A percentile compares a stretch with the other conserved stretches of the same genome.
Conservation (phyloP, 2,888 invertebrate species). For the Pyrrhia umbra region DNA sequence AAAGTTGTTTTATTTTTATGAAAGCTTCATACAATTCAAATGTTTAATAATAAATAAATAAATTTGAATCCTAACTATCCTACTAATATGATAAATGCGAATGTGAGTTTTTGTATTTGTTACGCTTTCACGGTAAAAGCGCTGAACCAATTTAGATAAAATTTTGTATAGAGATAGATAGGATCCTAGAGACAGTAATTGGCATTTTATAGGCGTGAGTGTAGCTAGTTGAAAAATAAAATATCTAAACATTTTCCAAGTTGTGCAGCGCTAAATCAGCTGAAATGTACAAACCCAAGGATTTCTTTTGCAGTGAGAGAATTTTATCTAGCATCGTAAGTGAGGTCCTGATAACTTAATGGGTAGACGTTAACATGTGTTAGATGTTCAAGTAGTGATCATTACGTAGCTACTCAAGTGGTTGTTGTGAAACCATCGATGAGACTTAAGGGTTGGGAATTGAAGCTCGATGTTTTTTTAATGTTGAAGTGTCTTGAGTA, state of each 20-base stretch:
- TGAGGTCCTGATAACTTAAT: slow-evolving; percentile 59
- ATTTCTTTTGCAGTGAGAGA: slow-evolving; percentile 46
- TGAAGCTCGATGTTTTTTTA: slow-evolving; percentile 38
- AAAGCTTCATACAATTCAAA: no score
- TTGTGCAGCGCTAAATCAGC: slow-evolving; percentile 44
- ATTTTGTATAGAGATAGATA: no score
- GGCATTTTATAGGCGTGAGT: no score
- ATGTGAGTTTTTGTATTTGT: no score
- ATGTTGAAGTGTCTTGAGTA: slow-evolving; percentile 38
- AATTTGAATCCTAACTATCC: no score
- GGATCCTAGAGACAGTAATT: no score
- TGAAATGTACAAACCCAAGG: slow-evolving; percentile 24
- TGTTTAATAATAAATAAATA: no score
- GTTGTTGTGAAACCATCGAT: slow-evolving; percentile 48
- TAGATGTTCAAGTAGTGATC: slow-evolving; percentile 58
- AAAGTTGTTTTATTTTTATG: no score
- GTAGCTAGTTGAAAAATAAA: neutral
- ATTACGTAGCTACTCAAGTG: slow-evolving; percentile 63
- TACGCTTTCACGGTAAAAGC: no score
- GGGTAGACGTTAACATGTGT: slow-evolving; percentile 63
- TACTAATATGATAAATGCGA: no score
- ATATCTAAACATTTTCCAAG: neutral
- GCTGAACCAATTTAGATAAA: no score
- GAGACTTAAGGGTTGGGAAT: slow-evolving; percentile 59
- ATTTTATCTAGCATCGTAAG: slow-evolving; percentile 60